Evolutionary conservation across 2,888 invertebrate genomes (phyloP), one percentile per base, ranked within the genome.

Genomic region (Mamestra brassicae): DNA sequence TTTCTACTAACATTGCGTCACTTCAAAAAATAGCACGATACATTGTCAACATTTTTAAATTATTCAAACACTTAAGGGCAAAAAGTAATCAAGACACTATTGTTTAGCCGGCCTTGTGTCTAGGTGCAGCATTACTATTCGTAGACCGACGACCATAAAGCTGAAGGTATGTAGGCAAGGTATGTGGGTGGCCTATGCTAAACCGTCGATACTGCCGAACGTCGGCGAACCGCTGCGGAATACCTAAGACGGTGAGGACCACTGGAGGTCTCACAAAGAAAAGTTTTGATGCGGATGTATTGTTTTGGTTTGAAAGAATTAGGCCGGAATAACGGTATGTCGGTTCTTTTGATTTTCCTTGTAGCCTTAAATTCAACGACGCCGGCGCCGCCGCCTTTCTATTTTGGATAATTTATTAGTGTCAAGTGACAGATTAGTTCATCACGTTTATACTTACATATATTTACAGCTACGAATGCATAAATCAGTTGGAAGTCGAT

Each of bases 111-210:
- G 89, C 92, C 93, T 93, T 93, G 93, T 72, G 86, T 80, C 89
- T 90, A 89, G 89, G 88, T 89, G 90, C 89, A 89, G 85, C 90
- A 94, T 95, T 95, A 92, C 91, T 94, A 95, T 95, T 94, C 94
- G 83, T 89, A 77, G 86, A 89, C 91, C 87, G 90, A 81, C 87
- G 78, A 83, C 87, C 80, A 90, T 91, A 91, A 92, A 92, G 88
- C 89, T 87, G 87, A 86, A 89, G 89, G 91, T 93, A 94, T 93
- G 93, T 93, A 86, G 90, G 87, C 86, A 89, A 89, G 81, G 71
- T 78, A 67, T 88, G 92, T 93, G 95, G 94, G 95, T 94, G 95
- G 95, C 89, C 93, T 89, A 85, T 87, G 89, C 87, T 89, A 88
- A 91, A 84, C 85, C 82, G 86, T 87, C 88, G 78, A 86, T 90